phyloP scores from a whole-genome alignment of 2,888 invertebrate species.

The Brenthis ino region DNA sequence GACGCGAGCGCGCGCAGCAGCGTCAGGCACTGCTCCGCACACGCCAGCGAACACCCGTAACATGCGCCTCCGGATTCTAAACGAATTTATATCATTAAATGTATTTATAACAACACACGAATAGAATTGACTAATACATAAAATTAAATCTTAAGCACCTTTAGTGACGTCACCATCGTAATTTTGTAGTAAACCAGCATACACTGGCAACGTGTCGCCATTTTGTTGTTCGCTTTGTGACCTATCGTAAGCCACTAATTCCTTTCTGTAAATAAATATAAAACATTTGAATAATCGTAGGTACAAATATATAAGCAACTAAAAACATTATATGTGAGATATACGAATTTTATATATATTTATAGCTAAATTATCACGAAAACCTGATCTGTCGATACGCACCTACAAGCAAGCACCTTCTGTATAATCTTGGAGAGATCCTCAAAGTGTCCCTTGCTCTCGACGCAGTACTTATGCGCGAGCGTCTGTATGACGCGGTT shows the following conservation, averaged over 20 bases:
- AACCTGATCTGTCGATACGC: neutral
- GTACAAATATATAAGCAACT: too few species aligned
- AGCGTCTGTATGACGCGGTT: conserved; percentile 96
- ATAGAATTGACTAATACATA: neutral
- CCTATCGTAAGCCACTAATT: conserved; percentile 95
- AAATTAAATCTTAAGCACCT: conserved; percentile 50
- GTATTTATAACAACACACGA: neutral
- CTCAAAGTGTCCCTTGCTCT: conserved; percentile 97
- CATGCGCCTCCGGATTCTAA: conserved; percentile 83
- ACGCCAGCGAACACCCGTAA: conserved; percentile 94
- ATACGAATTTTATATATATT: too few species aligned
- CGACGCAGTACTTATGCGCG: conserved; percentile 97
- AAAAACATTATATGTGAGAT: too few species aligned
- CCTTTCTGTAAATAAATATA: conserved; percentile 77
- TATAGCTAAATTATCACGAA: too few species aligned
- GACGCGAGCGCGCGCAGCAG: conserved; percentile 94
- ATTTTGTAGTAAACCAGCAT: conserved; percentile 73
- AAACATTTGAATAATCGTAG: too few species aligned
- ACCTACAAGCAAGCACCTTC: conserved; percentile 94
- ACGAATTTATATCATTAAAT: neutral
- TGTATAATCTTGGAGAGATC: conserved; percentile 95
- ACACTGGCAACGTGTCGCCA: conserved; percentile 71
- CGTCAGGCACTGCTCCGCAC: conserved; percentile 96
- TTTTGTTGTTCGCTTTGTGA: conserved; percentile 86
- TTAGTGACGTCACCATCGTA: conserved; percentile 73